Evolutionary conservation across 2,888 invertebrate species (phyloP), one percentile per base, ranked within the genome.

Genomic region (Noctua fimbriata): DNA sequence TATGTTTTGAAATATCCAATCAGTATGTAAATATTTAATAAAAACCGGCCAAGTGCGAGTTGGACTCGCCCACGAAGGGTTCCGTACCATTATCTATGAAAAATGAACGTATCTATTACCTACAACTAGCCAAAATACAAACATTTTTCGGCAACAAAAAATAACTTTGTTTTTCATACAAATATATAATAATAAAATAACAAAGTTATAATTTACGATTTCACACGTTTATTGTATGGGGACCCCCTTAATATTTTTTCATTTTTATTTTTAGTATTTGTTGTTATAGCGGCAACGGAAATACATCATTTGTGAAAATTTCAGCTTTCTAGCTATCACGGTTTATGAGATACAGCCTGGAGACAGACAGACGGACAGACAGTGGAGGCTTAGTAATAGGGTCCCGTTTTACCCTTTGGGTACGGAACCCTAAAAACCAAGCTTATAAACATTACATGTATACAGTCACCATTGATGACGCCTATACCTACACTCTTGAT

Each of bases 401-500:
- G 73, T 73, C 66, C 73, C 73, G 75, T 75, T 75, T 75, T 77
- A 77, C 71, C 78, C 73, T 78, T 73, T 78, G 79, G 76, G 70
- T 76, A n/a, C n/a, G n/a, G n/a, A n/a, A n/a, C n/a, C n/a, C n/a
- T n/a, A 77, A 77, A 80, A 80, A 76, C 73, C 73, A 76, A 76
- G 49, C 73, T 76, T 76, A 72, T 76, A 72, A 76, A 76, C 76
- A 79, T 82, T 79, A 82, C 82, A 82, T 82, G 79, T 82, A 82
- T 82, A 82, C 79, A 82, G 82, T 82, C 82, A 82, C 79, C 73
- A 82, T 76, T 82, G 82, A 82, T 79, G 82, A 82, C 82, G 82
- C 82, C 79, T 79, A 82, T 82, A 75, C 82, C 82, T 79, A 82
- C 82, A 80, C 82, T 82, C 67, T 82, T 73, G 79, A 82, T 74